Conservation (phyloP, 2,797 vertebrate species). For the Gobio occitaniae region DNA sequence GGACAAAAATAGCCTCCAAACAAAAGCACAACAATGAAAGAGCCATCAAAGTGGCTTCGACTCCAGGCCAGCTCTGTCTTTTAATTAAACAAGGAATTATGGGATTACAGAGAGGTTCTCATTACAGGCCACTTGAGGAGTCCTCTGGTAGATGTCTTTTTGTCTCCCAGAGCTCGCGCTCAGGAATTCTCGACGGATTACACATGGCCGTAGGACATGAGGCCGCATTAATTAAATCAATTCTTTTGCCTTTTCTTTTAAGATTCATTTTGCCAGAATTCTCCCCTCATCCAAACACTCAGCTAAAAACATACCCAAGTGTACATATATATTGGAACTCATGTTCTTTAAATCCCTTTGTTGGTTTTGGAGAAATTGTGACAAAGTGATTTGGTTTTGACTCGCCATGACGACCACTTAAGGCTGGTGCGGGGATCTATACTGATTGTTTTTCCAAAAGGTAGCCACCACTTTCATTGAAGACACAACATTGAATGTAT, state of each 20-base stretch:
- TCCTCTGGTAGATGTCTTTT: constrained; percentile 76
- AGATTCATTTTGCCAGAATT: constrained; percentile 67
- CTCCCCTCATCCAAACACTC: constrained; percentile 44
- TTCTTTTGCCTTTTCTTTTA: constrained; percentile 70
- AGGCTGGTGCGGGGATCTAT: constrained; percentile 67
- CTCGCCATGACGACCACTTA: constrained; percentile 73
- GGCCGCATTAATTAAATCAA: constrained; percentile 82
- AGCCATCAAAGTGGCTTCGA: constrained; percentile 71
- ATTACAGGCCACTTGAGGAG: constrained; percentile 79
- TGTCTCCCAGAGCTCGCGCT: constrained; percentile 73
- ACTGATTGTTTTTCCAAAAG: constrained; percentile 69
- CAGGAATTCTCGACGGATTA: constrained; percentile 79
- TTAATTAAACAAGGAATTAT: constrained; percentile 89
- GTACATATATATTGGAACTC: constrained; percentile 51
- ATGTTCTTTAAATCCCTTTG: constrained; percentile 59
- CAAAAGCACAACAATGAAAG: constrained; percentile 62
- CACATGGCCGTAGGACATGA: constrained; percentile 80
- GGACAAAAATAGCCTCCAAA: constrained; percentile 48
- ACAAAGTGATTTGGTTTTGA: constrained; percentile 75
- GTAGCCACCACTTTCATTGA: constrained; percentile 66
- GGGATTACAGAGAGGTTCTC: constrained; percentile 82
- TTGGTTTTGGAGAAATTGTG: constrained; percentile 62
- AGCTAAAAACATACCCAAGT: constrained; percentile 59
- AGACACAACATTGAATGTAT: constrained; percentile 69
- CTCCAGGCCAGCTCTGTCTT: constrained; percentile 75